Conservation (phyloP, 2,797 vertebrate genomes). For the Acanthiza pusilla region DNA sequence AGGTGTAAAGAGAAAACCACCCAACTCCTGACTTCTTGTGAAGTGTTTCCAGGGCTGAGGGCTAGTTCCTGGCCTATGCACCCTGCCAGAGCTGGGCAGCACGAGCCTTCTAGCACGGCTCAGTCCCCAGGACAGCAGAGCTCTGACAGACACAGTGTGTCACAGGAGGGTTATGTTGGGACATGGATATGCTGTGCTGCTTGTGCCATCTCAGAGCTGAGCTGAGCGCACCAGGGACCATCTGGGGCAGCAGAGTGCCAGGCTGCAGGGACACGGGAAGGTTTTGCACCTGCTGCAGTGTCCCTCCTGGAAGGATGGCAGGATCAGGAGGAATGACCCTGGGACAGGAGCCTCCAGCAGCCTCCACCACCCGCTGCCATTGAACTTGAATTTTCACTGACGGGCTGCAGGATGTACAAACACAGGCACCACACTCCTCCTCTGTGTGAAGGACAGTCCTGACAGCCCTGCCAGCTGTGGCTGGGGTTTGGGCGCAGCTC, state of each 20-base stretch:
- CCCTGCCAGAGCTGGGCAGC: rapidly evolving
- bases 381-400: rapidly evolving
- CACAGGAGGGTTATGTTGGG: rapidly evolving
- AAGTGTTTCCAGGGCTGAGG: not conserved
- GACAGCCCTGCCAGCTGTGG: not conserved
- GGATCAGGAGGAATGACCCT: not conserved
- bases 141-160: not conserved
- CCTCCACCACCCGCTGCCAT: not conserved
- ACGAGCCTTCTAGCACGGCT: rapidly evolving
- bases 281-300: not conserved
- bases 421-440: rapidly evolving
- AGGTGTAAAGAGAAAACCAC: not conserved
- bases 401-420: not conserved
- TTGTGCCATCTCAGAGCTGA: not conserved
- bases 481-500: not conserved
- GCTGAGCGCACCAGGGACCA: not conserved
- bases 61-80: rapidly evolving
- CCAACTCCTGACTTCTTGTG: rapidly evolving
- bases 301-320: not conserved
- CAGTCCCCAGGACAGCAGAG: rapidly evolving
- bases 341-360: not conserved
- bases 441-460: rapidly evolving
- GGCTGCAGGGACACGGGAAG: not conserved
- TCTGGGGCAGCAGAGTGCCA: not conserved
- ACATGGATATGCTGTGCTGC: rapidly evolving